Evolutionary conservation across 2,888 invertebrate genomes (phyloP), one percentile per base, ranked within the genome.

Genomic region (Microctonus hyperodae): DNA sequence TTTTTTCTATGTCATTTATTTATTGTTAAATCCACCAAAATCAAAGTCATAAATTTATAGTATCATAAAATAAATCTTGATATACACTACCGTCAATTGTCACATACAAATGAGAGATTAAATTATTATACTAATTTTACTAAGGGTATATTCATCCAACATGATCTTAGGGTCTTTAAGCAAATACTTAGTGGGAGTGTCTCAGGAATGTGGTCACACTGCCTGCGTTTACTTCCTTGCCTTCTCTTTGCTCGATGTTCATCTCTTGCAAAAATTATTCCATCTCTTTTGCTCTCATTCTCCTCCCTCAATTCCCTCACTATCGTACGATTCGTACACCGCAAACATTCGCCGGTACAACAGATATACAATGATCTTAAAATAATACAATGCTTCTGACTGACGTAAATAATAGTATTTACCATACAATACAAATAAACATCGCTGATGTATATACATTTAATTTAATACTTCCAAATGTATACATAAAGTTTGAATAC

Each of bases 121-220:
- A 62, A 35, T 50, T 16, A 6, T 31, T 57, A n/a, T n/a, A 20
- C 50, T 23, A 44, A 60, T 60, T 33, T 55, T n/a, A n/a, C 33
- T 35, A 35, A 40, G n/a, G 28, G 61, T 57, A 60, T 55, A 37
- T 37, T 58, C 50, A 56, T 61, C n/a, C 51, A 62, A 58, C 44
- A 67, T 59, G 59, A 58, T 63, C 62, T n/a, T 7, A 16, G 11
- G 28, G 63, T 31, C 67, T 67, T 58, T 63, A 53, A 63, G 63
- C 63, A 63, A 50, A 67, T 67, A 63, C 53, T 50, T 58, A 55
- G 78, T 77, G 77, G 78, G 77, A 78, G 78, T 77, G 78, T 76
- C 77, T 74, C 72, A 76, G 80, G 80, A 80, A 80, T 80, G 80
- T 77, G 78, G 78, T 78, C 76, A 77, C 73, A 76, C 75, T 74